These are phyloP conservation scores for Cynoglossus semilaevis DNA, from an alignment of 2,113 vertebrate species.

Conservation along the genomic window DNA sequence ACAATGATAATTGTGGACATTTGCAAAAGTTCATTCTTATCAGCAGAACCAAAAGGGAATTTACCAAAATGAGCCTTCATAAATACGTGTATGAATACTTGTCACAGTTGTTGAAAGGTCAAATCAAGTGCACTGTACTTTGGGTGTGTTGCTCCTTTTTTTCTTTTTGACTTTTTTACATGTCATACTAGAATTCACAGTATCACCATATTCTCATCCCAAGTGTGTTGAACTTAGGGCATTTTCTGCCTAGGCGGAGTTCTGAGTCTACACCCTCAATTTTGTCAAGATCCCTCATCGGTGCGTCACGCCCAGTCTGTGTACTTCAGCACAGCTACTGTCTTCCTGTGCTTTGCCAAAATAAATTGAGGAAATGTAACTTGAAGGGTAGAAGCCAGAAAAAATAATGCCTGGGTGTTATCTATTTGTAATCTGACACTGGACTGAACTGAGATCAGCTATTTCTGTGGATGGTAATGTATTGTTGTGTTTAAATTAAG, in stretches of 20 bases:
- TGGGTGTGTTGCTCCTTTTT: not conserved
- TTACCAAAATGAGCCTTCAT: too few species aligned
- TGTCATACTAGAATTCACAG: not conserved
- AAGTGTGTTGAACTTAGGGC: conserved; percentile 9
- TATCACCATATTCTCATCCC: conserved; percentile 3
- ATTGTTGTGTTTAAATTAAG: too few species aligned
- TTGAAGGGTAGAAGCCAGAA: conserved; percentile 14
- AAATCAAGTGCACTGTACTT: too few species aligned
- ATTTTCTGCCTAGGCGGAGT: conserved; percentile 17
- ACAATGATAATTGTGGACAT: too few species aligned
- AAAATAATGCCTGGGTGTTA: conserved; percentile 1
- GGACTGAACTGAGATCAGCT: too few species aligned
- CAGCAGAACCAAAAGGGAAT: too few species aligned
- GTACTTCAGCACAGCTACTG: conserved; percentile 51
- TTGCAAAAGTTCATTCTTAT: too few species aligned
- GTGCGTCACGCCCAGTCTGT: conserved; percentile 49
- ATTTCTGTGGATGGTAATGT: too few species aligned
- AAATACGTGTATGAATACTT: too few species aligned
- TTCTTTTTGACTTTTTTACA: conserved; percentile 3
- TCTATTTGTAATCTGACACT: not conserved
- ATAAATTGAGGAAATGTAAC: conserved; percentile 12
- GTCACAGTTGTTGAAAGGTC: too few species aligned
- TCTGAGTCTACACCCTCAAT: conserved; percentile 38
- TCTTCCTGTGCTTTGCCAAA: conserved; percentile 42
- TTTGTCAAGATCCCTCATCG: conserved; percentile 39